Evolutionary conservation across 2,113 vertebrate genomes (phyloP).

Genomic region (Cervus canadensis): DNA sequence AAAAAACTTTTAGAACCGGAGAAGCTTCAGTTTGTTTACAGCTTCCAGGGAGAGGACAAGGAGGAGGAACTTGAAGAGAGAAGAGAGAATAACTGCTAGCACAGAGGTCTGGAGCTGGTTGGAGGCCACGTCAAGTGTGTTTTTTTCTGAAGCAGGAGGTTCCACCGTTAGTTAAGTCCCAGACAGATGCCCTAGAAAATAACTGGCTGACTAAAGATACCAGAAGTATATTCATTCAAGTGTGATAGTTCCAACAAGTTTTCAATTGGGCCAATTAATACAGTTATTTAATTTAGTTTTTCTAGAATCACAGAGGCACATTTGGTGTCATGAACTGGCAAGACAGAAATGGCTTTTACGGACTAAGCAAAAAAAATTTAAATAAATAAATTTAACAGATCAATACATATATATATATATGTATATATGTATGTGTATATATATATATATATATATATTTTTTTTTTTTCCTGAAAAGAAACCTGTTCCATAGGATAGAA

Average conservation of each 20-base stretch:
- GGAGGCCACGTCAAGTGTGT: background rate
- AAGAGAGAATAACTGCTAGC: background rate
- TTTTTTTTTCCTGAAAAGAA: background rate
- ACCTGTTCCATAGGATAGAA: background rate
- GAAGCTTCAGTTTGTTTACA: background rate
- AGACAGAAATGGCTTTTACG: conserved; percentile 5
- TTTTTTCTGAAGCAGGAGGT: background rate
- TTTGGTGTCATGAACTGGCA: background rate
- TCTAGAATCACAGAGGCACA: background rate
- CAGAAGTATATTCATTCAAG: background rate
- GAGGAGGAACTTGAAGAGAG: background rate
- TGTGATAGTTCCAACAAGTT: background rate
- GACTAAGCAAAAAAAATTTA: background rate
- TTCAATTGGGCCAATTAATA: background rate
- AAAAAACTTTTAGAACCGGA: background rate
- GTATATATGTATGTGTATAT: accelerated
- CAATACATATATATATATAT: background rate
- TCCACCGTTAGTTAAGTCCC: background rate
- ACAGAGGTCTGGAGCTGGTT: background rate
- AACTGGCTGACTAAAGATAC: background rate
- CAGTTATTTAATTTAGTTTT: background rate
- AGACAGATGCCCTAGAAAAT: background rate
- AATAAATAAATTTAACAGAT: conserved; percentile 15
- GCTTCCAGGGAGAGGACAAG: background rate
- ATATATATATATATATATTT: background rate